Conservation (phyloP, 2,888 invertebrate genomes). For the Phyllotreta striolata region DNA sequence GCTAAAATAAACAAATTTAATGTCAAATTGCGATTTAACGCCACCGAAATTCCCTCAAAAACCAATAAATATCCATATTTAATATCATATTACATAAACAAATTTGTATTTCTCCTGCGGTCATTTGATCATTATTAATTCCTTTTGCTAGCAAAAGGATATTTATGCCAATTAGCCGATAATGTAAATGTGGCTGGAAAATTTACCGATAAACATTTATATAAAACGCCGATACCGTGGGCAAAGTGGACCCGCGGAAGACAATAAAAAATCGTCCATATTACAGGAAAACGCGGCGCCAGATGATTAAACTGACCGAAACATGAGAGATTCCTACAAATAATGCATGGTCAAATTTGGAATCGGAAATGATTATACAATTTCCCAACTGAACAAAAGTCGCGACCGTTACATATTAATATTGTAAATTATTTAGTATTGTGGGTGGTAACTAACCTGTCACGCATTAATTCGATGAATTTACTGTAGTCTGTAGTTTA, state of each 20-base stretch:
- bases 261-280: slow-evolving; percentile 3
- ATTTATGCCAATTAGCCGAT: slow-evolving; percentile 10
- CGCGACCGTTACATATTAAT: slow-evolving; percentile 26
- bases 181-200: neutral
- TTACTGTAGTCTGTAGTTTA: neutral
- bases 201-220: slow-evolving; percentile 4
- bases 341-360: slow-evolving; percentile 20
- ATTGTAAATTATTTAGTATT: slow-evolving; percentile 26
- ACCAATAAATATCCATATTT: too few species aligned
- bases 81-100: too few species aligned
- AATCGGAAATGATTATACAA: slow-evolving; percentile 26
- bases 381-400: slow-evolving; percentile 29
- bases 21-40: too few species aligned
- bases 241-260: neutral
- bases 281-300: too few species aligned
- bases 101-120: neutral
- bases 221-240: neutral
- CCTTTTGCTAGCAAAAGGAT: slow-evolving; percentile 1
- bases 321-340: slow-evolving; percentile 23
- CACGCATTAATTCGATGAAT: slow-evolving; percentile 9
- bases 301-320: slow-evolving; percentile 16
- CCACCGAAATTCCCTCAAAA: too few species aligned
- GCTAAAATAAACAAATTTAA: too few species aligned
- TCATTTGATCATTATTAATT: slow-evolving; percentile 9
- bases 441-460: slow-evolving; percentile 18